Percentiles rank a stretch among this genome's conserved stretches.
phyloP scores from a whole-genome alignment of 2,113 vertebrate species.

The Hemicordylus capensis region DNA sequence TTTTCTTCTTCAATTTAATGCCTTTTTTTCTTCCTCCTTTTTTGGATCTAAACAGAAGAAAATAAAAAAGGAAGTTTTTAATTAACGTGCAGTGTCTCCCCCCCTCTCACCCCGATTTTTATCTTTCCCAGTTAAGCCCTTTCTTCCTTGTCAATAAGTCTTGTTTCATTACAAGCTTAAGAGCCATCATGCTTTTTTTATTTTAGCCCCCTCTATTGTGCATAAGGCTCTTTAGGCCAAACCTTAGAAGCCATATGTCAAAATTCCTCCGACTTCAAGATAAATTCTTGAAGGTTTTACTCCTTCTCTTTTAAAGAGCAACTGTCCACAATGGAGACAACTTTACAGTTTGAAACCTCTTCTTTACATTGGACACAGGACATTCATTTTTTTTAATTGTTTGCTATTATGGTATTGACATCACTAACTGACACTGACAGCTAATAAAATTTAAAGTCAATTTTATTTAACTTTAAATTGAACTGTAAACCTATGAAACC shows the following conservation, averaged over 20 bases:
- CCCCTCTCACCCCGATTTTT: background rate
- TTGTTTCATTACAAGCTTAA: background rate
- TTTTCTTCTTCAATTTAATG: background rate
- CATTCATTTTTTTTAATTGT: background rate
- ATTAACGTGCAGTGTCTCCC: background rate
- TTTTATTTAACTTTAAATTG: too few species aligned
- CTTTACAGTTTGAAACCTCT: background rate
- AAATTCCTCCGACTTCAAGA: background rate
- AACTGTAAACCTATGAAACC: background rate
- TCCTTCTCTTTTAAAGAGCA: background rate
- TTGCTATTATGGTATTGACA: conserved; percentile 1
- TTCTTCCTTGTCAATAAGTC: conserved; percentile 9
- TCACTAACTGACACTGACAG: background rate
- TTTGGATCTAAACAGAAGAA: background rate
- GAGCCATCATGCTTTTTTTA: background rate
- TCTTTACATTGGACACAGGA: background rate
- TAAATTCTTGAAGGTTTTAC: too few species aligned
- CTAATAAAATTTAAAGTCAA: background rate
- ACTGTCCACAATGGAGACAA: background rate
- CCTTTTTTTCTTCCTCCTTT: background rate
- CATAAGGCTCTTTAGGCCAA: background rate
- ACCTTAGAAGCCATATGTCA: background rate
- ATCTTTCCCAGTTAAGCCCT: background rate
- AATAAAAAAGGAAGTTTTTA: background rate
- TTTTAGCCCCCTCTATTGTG: background rate